Percentiles rank a stretch among this genome's conserved stretches.
These are phyloP conservation scores for Caenorhabditis remanei DNA, from an alignment of 1,140 invertebrate species.

Conservation along the genomic window DNA sequence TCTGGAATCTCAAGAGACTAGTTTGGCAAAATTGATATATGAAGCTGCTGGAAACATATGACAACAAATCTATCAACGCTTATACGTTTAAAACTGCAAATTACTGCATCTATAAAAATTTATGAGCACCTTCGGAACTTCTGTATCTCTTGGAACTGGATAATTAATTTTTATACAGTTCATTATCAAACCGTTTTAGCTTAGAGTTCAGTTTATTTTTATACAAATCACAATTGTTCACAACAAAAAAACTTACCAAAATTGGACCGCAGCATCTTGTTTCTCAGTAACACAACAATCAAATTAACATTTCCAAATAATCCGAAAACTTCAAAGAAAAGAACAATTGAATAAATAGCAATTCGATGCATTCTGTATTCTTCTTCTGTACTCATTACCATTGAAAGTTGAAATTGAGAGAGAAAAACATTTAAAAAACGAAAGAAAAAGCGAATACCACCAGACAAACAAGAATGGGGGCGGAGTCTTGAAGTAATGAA, in stretches of 20 bases:
- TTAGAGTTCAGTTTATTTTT: no score
- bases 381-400: neutral
- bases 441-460: neutral
- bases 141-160: no score
- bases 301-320: slow-evolving; percentile 40
- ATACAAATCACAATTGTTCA: neutral
- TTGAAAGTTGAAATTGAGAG: neutral
- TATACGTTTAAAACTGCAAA: no score
- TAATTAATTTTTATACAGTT: no score
- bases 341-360: slow-evolving; percentile 36
- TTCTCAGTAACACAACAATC: neutral
- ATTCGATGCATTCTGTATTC: slow-evolving; percentile 25
- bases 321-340: slow-evolving; percentile 15
- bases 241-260: slow-evolving; percentile 23
- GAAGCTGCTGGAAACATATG: no score
- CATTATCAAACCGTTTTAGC: no score
- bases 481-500: neutral
- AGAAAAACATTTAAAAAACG: neutral
- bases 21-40: no score
- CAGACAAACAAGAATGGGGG: neutral
- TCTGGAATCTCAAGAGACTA: no score
- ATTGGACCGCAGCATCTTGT: slow-evolving; percentile 10
- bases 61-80: no score
- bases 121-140: no score
- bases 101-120: no score